Conservation (phyloP, 2,113 vertebrate species). For the Melanerpes aurifrons region DNA sequence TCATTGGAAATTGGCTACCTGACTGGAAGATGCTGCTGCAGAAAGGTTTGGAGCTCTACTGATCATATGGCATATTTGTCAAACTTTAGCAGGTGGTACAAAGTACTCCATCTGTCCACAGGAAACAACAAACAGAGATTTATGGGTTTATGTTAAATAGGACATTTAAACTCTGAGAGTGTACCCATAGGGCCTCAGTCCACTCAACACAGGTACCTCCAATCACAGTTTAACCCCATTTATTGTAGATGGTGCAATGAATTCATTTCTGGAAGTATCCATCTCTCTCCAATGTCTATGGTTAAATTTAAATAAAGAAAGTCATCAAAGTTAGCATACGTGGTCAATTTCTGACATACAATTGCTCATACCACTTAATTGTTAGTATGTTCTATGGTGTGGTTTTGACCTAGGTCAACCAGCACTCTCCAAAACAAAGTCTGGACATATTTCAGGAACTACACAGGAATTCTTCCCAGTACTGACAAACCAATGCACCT, state of each 20-base stretch:
- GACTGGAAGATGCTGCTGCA: background rate
- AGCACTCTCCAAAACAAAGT: slow-evolving; percentile 20
- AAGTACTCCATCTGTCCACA: background rate
- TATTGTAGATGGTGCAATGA: background rate
- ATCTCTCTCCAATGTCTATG: background rate
- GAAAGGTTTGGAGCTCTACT: background rate
- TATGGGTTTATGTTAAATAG: background rate
- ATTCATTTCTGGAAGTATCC: background rate
- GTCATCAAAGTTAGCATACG: background rate
- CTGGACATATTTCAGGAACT: background rate
- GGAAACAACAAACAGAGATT: background rate
- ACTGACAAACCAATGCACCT: background rate
- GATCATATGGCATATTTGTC: background rate
- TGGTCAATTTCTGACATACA: background rate
- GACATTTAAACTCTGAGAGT: background rate
- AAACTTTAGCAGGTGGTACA: background rate
- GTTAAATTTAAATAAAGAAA: background rate
- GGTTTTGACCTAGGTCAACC: background rate
- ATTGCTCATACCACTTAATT: background rate
- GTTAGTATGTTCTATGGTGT: background rate
- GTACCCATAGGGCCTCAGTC: background rate
- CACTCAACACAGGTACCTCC: background rate
- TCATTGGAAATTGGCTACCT: background rate
- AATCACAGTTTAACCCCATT: background rate
- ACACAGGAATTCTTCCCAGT: background rate